Evolutionary conservation across 2,113 vertebrate genomes (phyloP), one percentile per base, ranked within the genome.

Genomic region (Psilopogon haemacephalus): DNA sequence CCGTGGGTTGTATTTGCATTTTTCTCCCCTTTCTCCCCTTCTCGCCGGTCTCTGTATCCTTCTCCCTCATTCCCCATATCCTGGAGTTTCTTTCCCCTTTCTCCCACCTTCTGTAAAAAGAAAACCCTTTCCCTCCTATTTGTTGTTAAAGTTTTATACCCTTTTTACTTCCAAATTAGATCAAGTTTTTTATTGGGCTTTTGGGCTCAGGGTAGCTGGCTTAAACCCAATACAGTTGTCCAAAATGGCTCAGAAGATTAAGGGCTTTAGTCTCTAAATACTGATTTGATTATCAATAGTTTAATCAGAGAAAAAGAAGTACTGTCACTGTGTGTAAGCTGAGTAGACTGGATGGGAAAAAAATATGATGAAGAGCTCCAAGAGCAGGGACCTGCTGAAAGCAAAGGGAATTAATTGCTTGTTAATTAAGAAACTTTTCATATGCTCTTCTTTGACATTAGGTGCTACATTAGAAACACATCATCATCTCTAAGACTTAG

Each of bases 271-370:
- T 94, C 76, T 87, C 72, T 91, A 91, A 94, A 83, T 88, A 69
- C 64, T 94, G 85, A 94, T 94, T 92, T 94, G 69, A 65, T 94
- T 89, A 95, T 93, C 93, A 88, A 93, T 91, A 89, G 69, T 87
- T 93, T 64, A 85, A 78, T 50, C 0, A 1, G 35, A 86, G 44
- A 35, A 84, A 89, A 90, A 96, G 56, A 80, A 85, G 85, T 63
- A 63, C 35, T 77, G 32, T 71, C 10, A 3, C 9, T 35, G 18
- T 46, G 76, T 79, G 52, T 59, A 91, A 92, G 48, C 56, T 69
- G 52, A 89, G 52, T 75, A 77, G 52, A 32, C 46, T 77, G 33
- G 23, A 35, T 55, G 10, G 44, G 71, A 58, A 77, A 80, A 81
- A 95, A 88, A 87, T 89, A 81, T 8, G 8, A 94, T 48, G 8